A percentile compares a stretch with the other conserved stretches of the same genome.
These are phyloP conservation scores for Mesorhabditis spiculigera DNA, from an alignment of 2,888 invertebrate genomes.

Conservation along the genomic window DNA sequence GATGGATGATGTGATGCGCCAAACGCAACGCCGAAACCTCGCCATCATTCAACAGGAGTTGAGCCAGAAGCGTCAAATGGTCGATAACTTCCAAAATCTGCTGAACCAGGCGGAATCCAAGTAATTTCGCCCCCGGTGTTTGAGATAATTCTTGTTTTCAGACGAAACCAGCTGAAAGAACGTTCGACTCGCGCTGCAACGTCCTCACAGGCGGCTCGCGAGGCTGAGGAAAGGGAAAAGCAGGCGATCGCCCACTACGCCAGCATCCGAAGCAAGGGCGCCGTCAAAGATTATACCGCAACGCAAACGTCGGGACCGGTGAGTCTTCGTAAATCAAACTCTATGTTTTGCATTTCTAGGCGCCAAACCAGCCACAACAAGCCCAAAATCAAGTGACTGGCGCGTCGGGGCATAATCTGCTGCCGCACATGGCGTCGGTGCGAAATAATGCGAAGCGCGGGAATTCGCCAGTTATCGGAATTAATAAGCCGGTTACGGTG, in stretches of 20 bases:
- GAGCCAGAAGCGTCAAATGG: no score
- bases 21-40: no score
- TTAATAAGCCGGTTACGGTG: constrained; percentile 1
- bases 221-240: background rate
- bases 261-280: background rate
- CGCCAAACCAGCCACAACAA: background rate
- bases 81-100: no score
- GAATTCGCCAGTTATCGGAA: background rate
- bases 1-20: no score
- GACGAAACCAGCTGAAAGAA: background rate
- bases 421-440: no score
- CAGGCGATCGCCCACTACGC: background rate
- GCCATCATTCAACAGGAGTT: no score
- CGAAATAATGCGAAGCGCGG: no score
- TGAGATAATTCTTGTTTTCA: background rate
- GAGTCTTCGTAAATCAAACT: background rate
- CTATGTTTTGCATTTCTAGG: background rate
- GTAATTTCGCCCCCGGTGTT: no score
- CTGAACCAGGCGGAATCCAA: no score
- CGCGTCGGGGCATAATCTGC: no score
- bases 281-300: background rate
- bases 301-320: background rate
- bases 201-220: background rate
- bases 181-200: background rate
- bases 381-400: no score